phyloP scores from a whole-genome alignment of 2,113 vertebrate species.

The Chaenogobius annularis region DNA sequence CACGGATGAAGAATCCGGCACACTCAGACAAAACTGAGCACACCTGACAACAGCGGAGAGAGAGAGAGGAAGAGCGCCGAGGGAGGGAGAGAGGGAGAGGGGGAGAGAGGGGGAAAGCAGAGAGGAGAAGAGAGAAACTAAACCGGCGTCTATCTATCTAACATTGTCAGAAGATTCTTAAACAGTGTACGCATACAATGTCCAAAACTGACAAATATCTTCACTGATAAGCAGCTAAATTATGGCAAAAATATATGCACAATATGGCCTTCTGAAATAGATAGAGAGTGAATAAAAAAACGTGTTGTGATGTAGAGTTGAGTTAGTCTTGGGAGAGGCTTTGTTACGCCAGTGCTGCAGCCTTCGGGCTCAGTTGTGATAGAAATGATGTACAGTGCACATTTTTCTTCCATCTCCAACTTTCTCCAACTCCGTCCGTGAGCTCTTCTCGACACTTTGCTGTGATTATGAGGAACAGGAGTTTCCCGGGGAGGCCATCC shows the following conservation, averaged over 20 bases:
- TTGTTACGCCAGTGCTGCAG: not conserved
- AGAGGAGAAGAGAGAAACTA: too few relatives aligned
- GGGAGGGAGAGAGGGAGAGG: too few relatives aligned
- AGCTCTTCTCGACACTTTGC: constrained; percentile 41
- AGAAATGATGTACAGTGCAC: constrained; percentile 25
- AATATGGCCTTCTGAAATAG: not conserved
- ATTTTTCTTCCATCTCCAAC: constrained; percentile 29
- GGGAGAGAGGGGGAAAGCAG: not conserved
- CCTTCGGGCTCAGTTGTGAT: constrained; percentile 14
- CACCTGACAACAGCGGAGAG: not conserved
- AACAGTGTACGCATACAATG: not conserved
- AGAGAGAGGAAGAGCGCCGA: not conserved
- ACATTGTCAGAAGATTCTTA: not conserved
- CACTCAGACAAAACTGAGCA: not conserved
- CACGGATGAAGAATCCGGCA: not conserved
- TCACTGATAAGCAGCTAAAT: not conserved
- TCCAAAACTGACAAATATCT: not conserved
- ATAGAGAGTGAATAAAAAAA: not conserved
- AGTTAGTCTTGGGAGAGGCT: not conserved
- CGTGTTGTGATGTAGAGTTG: not conserved
- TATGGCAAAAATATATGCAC: not conserved
- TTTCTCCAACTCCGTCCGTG: constrained; percentile 48
- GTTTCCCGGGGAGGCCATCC: constrained; percentile 63
- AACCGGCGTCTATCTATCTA: not conserved
- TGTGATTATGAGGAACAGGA: constrained; percentile 57